Evolutionary conservation across 2,113 vertebrate species (phyloP).

Genomic region (Megaleporinus macrocephalus): DNA sequence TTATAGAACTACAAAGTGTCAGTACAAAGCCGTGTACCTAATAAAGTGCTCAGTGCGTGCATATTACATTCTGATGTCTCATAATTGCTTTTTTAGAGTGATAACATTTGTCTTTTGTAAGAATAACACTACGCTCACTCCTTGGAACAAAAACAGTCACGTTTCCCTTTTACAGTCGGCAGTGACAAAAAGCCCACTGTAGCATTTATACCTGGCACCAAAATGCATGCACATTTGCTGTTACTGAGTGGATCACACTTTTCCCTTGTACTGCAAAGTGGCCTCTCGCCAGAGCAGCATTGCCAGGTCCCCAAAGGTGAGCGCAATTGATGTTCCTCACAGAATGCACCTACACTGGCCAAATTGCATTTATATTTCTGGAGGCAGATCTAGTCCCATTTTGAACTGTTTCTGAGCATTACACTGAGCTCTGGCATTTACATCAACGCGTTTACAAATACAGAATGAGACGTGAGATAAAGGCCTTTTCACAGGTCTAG

Average conservation of each 20-base stretch:
- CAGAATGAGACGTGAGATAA: background rate
- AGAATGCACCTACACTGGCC: background rate
- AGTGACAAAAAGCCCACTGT: conserved; percentile 1
- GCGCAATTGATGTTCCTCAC: background rate
- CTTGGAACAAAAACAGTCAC: background rate
- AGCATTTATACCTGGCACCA: conserved; percentile 7
- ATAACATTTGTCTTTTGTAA: background rate
- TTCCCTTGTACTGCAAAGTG: background rate
- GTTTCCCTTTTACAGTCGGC: background rate
- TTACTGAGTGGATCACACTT: conserved; percentile 7
- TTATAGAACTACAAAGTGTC: no score
- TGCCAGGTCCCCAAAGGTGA: conserved; percentile 19
- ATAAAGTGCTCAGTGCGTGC: no score
- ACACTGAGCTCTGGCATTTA: background rate
- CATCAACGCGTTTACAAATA: background rate
- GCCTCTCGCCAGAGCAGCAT: background rate
- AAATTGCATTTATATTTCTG: background rate
- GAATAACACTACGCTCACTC: background rate
- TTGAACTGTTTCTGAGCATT: no score
- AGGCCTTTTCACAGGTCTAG: conserved; percentile 1
- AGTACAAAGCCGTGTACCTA: no score
- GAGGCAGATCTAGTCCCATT: background rate
- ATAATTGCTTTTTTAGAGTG: background rate
- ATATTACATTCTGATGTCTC: background rate
- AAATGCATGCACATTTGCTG: background rate